Evolutionary conservation across 2,113 vertebrate genomes (phyloP).

Genomic region (Xenopus tropicalis): DNA sequence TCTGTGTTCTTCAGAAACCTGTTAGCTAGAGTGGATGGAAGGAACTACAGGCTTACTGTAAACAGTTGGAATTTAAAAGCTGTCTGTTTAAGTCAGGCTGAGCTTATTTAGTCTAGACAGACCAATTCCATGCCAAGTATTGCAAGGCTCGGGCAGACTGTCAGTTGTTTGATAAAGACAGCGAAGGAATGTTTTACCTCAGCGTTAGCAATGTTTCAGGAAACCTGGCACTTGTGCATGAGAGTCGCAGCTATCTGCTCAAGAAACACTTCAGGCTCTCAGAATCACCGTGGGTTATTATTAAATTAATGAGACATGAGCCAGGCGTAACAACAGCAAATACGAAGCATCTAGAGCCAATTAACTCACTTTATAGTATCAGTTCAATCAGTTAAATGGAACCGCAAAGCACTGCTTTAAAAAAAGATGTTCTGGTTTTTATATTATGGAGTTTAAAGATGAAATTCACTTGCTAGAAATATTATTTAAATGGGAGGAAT

Average conservation of each 20-base stretch:
- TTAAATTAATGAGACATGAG: neutral
- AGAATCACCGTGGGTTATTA: neutral
- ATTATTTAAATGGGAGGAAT: too few relatives aligned
- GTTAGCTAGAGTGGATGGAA: conserved; percentile 30
- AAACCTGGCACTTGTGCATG: conserved; percentile 31
- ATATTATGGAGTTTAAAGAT: too few relatives aligned
- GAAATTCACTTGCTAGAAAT: too few relatives aligned
- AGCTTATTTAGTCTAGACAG: conserved; percentile 53
- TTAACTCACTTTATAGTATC: neutral
- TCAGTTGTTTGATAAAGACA: conserved; percentile 42
- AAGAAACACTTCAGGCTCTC: conserved; percentile 23
- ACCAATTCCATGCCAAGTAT: conserved; percentile 29
- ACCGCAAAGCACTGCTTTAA: neutral
- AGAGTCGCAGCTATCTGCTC: conserved; percentile 27
- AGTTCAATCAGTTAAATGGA: neutral
- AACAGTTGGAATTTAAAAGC: conserved; percentile 49
- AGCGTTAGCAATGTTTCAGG: conserved; percentile 42
- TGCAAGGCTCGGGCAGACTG: conserved; percentile 47
- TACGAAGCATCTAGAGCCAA: neutral
- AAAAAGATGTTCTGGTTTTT: too few relatives aligned
- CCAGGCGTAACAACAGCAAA: conserved; percentile 8
- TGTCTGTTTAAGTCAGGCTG: conserved; percentile 47
- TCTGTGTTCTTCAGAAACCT: conserved; percentile 15
- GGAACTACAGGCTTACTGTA: conserved; percentile 45
- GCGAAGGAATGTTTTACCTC: conserved; percentile 40